Evolutionary conservation across 2,888 invertebrate species (phyloP).

Genomic region (Eurois occulta): DNA sequence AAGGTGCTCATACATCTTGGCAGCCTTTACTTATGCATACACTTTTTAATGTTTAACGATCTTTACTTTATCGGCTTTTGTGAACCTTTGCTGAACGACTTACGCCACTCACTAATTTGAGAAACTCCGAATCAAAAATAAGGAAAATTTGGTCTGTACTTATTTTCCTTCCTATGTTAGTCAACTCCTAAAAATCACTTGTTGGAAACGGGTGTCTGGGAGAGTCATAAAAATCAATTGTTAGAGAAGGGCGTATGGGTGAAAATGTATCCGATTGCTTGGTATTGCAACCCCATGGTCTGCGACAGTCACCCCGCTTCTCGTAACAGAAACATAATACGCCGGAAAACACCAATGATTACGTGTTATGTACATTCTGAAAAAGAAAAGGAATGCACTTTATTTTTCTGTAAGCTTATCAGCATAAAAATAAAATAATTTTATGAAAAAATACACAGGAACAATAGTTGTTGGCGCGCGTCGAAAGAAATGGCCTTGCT

Average conservation of each 20-base stretch:
- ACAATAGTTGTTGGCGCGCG: conserved; percentile 47
- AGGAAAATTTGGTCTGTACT: conserved; percentile 29
- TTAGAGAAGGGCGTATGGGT: neutral
- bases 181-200: conserved; percentile 52
- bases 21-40: conserved; percentile 42
- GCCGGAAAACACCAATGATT: conserved; percentile 11
- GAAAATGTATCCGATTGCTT: conserved; percentile 13
- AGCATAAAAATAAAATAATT: conserved; percentile 30
- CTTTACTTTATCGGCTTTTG: conserved; percentile 49
- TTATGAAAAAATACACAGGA: conserved; percentile 42
- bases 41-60: conserved; percentile 49
- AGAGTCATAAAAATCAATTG: conserved; percentile 28
- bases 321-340: neutral
- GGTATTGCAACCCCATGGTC: neutral
- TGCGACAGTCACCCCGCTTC: neutral
- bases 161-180: conserved; percentile 36
- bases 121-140: conserved; percentile 38
- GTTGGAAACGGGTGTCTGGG: conserved; percentile 21
- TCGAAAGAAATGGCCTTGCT: conserved; percentile 58
- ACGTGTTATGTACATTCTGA: neutral
- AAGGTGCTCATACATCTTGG: conserved; percentile 53
- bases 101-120: conserved; percentile 23
- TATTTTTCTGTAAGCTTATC: conserved; percentile 41
- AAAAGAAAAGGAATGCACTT: conserved; percentile 36
- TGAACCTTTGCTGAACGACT: conserved; percentile 42